phyloP scores from a whole-genome alignment of 2,888 invertebrate species.

The Dicyrtomina minuta region DNA sequence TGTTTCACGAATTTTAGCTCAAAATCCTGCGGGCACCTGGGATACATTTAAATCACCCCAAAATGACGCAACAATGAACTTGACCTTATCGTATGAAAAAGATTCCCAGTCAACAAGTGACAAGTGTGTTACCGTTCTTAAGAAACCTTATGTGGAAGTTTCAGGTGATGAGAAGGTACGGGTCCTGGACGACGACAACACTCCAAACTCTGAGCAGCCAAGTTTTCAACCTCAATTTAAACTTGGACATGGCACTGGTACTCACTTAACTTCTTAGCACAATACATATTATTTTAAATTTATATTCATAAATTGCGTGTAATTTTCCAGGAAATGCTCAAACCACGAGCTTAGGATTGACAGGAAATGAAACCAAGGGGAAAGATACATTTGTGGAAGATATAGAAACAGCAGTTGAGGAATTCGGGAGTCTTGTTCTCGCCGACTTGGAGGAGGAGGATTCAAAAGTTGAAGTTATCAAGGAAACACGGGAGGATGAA shows the following conservation, averaged over 20 bases:
- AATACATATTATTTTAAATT: no score
- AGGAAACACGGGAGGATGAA: conserved; percentile 24
- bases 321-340: no score
- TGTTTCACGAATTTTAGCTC: no score
- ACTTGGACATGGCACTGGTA: conserved; percentile 6
- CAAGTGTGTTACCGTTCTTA: not conserved
- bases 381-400: conserved; percentile 17
- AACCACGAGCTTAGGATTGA: no score
- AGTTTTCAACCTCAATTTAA: not conserved
- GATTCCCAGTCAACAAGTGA: no score
- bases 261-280: not conserved
- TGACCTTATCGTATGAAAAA: no score
- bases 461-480: conserved; percentile 6
- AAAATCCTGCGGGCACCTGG: no score
- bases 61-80: no score
- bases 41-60: no score
- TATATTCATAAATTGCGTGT: no score
- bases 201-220: not conserved
- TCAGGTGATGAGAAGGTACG: not conserved
- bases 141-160: not conserved
- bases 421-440: conserved; percentile 46
- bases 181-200: no score
- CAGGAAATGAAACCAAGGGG: conserved; percentile 9
- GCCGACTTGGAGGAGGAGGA: conserved; percentile 48
- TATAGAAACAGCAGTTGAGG: conserved; percentile 16